Percentiles rank a stretch among this genome's conserved stretches.
phyloP scores from a whole-genome alignment of 2,797 vertebrate species.

The Pipistrellus pipistrellus region DNA sequence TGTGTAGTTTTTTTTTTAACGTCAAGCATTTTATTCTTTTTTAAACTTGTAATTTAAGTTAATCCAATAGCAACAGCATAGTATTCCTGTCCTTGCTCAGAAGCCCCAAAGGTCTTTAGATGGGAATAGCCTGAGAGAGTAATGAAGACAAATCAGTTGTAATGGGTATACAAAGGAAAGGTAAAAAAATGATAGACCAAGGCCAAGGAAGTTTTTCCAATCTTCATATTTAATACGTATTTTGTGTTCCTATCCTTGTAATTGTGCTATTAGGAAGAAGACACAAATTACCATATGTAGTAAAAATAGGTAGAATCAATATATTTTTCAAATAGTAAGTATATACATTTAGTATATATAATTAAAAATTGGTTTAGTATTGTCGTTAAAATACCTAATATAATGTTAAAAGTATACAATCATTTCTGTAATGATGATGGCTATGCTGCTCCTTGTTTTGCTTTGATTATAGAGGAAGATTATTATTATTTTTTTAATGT shows the following conservation, averaged over 20 bases:
- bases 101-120: neutral
- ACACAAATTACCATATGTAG: neutral
- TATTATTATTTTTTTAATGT: slow-evolving; percentile 36
- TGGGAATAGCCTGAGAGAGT: neutral
- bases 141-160: neutral
- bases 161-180: neutral
- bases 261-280: slow-evolving; percentile 58
- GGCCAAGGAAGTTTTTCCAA: neutral
- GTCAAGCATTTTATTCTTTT: neutral
- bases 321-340: slow-evolving; percentile 66
- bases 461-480: slow-evolving; percentile 34
- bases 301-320: slow-evolving; percentile 56
- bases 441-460: slow-evolving; percentile 49
- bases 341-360: slow-evolving; percentile 31
- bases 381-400: slow-evolving; percentile 14
- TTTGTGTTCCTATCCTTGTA: slow-evolving; percentile 49
- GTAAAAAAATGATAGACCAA: neutral
- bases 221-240: neutral
- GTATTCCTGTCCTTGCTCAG: neutral
- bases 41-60: neutral
- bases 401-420: slow-evolving; percentile 55
- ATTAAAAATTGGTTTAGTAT: slow-evolving; percentile 50
- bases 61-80: neutral
- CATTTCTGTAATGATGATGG: slow-evolving; percentile 39
- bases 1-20: slow-evolving; percentile 39